phyloP scores from a whole-genome alignment of 2,113 vertebrate species.

The Clarias magur region DNA sequence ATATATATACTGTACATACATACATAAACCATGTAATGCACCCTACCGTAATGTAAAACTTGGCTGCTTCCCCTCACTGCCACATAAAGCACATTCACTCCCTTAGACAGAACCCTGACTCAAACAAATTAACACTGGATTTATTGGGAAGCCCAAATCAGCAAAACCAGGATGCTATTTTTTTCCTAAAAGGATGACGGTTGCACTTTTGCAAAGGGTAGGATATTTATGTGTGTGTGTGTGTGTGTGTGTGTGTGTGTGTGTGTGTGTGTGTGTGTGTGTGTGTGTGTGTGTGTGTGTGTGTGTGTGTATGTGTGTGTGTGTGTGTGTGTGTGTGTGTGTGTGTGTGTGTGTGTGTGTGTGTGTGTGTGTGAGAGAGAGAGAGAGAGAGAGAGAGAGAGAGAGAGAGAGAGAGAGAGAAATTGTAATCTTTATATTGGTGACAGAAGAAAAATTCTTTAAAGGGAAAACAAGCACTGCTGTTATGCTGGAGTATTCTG shows the following conservation, averaged over 20 bases:
- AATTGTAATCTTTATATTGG: background rate
- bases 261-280: background rate
- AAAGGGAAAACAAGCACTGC: background rate
- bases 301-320: background rate
- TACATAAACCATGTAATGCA: background rate
- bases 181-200: background rate
- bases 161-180: background rate
- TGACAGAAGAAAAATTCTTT: background rate
- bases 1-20: too few species aligned
- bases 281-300: slow-evolving; percentile 3
- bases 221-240: background rate
- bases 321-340: slow-evolving; percentile 2
- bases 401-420: background rate
- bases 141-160: slow-evolving; percentile 43
- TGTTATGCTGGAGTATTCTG: background rate
- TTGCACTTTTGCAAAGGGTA: background rate
- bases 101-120: slow-evolving; percentile 1
- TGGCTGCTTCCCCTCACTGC: background rate
- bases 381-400: too few species aligned
- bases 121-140: slow-evolving; percentile 52
- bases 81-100: slow-evolving; percentile 28
- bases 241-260: background rate
- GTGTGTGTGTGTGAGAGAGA: background rate
- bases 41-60: slow-evolving; percentile 13
- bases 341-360: background rate